Conservation (phyloP, 2,888 invertebrate genomes). For the Drosophila niveifrons region DNA sequence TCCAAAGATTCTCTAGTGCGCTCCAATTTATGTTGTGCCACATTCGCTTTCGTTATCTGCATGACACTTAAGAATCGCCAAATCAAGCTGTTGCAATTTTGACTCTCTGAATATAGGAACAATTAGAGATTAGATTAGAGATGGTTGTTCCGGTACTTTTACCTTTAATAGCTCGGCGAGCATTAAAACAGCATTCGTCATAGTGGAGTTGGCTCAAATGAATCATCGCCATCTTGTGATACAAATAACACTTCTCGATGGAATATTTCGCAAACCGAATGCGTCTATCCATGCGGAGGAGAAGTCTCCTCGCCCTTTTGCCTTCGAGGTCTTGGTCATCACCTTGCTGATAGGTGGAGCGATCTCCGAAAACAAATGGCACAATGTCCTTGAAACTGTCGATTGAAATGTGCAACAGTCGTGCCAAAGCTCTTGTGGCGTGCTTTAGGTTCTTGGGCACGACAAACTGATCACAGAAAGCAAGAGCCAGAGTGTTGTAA, state of each 20-base stretch:
- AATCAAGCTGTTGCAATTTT: slow-evolving; percentile 69
- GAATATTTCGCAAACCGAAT: slow-evolving; percentile 77
- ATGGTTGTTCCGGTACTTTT: no score
- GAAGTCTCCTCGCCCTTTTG: slow-evolving; percentile 42
- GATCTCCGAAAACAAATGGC: slow-evolving; percentile 82
- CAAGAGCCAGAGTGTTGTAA: slow-evolving; percentile 80
- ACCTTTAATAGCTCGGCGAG: slow-evolving; percentile 71
- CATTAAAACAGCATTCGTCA: slow-evolving; percentile 78
- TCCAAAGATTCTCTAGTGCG: slow-evolving; percentile 71
- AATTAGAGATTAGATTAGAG: no score
- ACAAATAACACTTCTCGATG: slow-evolving; percentile 80
- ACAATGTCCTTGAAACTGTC: slow-evolving; percentile 73
- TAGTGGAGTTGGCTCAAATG: slow-evolving; percentile 74
- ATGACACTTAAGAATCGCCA: slow-evolving; percentile 79
- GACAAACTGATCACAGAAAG: slow-evolving; percentile 73
- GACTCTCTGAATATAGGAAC: slow-evolving; percentile 45
- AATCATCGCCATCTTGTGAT: slow-evolving; percentile 73
- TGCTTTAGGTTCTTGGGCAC: slow-evolving; percentile 36
- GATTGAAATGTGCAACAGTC: slow-evolving; percentile 65
- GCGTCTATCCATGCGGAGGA: slow-evolving; percentile 75
- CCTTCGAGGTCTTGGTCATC: slow-evolving; percentile 59
- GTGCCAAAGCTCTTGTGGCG: slow-evolving; percentile 38
- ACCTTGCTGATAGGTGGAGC: slow-evolving; percentile 78
- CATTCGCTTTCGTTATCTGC: slow-evolving; percentile 77
- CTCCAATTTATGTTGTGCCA: slow-evolving; percentile 79